These are phyloP conservation scores for Catonia carolina DNA, from an alignment of 2,888 invertebrate species.

Conservation along the genomic window DNA sequence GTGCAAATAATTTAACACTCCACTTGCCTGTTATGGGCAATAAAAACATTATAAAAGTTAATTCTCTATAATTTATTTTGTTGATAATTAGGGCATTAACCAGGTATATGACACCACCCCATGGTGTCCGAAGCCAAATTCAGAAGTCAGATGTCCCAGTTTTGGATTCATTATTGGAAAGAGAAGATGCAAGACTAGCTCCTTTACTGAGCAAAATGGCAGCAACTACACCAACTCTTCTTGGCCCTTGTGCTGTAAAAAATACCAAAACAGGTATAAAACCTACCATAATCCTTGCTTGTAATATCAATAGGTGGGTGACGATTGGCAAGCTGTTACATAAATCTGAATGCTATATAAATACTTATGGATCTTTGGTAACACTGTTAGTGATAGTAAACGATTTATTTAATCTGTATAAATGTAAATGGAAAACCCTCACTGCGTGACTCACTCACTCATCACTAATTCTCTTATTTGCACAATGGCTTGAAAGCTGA, in stretches of 20 bases:
- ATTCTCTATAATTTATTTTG: too few relatives aligned
- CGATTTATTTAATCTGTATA: background rate
- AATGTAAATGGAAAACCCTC: too few relatives aligned
- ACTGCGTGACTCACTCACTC: too few relatives aligned
- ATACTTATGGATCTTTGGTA: background rate
- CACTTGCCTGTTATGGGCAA: too few relatives aligned
- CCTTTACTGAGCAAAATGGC: constrained; percentile 54
- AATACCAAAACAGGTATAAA: constrained; percentile 48
- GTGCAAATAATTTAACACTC: too few relatives aligned
- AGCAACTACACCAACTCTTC: constrained; percentile 51
- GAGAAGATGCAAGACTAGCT: constrained; percentile 61
- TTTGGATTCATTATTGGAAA: constrained; percentile 57
- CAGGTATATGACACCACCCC: constrained; percentile 60
- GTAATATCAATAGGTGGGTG: too few relatives aligned
- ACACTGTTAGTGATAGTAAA: background rate
- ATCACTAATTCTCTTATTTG: too few relatives aligned
- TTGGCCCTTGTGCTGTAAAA: constrained; percentile 56
- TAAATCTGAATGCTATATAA: too few relatives aligned
- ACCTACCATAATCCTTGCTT: constrained; percentile 1
- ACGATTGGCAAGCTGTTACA: background rate
- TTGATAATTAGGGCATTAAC: constrained; percentile 54
- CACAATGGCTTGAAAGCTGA: too few relatives aligned
- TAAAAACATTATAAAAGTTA: too few relatives aligned
- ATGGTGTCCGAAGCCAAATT: constrained; percentile 29
- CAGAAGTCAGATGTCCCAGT: constrained; percentile 23